These are phyloP conservation scores for Drosophila neonasuta DNA, from an alignment of 2,888 invertebrate species.

Conservation along the genomic window DNA sequence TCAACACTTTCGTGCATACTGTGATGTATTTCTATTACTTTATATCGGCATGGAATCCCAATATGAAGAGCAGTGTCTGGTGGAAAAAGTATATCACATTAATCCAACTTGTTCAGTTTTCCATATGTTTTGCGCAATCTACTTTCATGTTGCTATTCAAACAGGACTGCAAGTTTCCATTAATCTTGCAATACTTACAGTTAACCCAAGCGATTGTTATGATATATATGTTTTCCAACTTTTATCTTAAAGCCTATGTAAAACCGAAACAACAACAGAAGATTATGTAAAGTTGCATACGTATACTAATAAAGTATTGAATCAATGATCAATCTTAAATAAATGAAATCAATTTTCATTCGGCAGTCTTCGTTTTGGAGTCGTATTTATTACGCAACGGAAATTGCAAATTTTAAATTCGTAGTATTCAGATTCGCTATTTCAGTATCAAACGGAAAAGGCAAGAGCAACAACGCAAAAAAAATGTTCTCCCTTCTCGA, in stretches of 20 bases:
- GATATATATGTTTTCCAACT: background rate
- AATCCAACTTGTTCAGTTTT: no score
- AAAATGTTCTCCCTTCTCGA: background rate
- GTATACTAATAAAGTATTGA: background rate
- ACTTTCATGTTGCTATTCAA: no score
- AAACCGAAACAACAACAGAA: background rate
- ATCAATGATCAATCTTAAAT: background rate
- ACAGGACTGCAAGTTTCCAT: no score
- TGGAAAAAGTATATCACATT: conserved; percentile 89
- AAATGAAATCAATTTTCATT: background rate
- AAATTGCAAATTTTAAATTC: background rate
- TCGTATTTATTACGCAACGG: background rate
- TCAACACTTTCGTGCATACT: conserved; percentile 90
- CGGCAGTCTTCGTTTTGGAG: background rate
- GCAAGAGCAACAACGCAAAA: background rate
- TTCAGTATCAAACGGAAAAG: background rate
- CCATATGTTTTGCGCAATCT: no score
- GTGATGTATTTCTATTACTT: conserved; percentile 93
- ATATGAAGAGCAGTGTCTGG: conserved; percentile 85
- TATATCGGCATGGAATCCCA: conserved; percentile 87
- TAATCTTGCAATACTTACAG: no score
- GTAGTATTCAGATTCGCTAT: background rate
- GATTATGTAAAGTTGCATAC: background rate
- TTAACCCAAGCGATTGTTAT: no score
- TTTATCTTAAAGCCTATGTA: background rate